phyloP scores from a whole-genome alignment of 1,140 invertebrate genomes.

The Homarus americanus region DNA sequence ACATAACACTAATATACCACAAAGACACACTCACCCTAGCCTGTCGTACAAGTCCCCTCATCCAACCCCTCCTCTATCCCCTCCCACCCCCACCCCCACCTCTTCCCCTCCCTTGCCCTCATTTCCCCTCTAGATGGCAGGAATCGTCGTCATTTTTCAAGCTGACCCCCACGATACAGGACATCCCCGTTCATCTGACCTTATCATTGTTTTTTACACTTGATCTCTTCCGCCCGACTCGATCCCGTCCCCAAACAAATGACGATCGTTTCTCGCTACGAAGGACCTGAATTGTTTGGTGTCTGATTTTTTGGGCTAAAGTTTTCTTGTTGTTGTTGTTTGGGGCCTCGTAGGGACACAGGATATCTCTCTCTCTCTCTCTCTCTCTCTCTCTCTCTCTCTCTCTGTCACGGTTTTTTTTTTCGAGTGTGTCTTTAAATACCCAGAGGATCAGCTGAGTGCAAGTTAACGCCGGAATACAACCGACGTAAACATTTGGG shows the following conservation, averaged over 20 bases:
- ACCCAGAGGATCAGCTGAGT: too few relatives aligned
- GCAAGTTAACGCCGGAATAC: too few relatives aligned
- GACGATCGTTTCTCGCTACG: constrained; percentile 39
- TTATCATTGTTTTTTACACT: constrained; percentile 68
- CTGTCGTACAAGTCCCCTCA: too few relatives aligned
- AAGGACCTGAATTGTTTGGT: not conserved
- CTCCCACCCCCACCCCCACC: not conserved
- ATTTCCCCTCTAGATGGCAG: constrained; percentile 25
- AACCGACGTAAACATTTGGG: too few relatives aligned
- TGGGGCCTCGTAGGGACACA: too few relatives aligned
- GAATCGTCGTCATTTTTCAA: constrained; percentile 63
- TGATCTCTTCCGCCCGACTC: constrained; percentile 27
- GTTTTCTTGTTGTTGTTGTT: constrained; percentile 7
- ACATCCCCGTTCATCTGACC: constrained; percentile 63
- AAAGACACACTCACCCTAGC: too few relatives aligned
- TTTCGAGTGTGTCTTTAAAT: too few relatives aligned
- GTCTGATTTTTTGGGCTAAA: not conserved
- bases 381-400: too few relatives aligned
- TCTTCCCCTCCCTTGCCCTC: not conserved
- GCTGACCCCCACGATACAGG: constrained; percentile 27
- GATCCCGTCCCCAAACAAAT: constrained; percentile 52
- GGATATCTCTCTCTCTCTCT: too few relatives aligned
- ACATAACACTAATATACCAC: too few relatives aligned
- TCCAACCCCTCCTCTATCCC: constrained; percentile 1
- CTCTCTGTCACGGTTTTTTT: too few relatives aligned